Conservation (phyloP, 2,113 vertebrate species). For the Prunella himalayana region DNA sequence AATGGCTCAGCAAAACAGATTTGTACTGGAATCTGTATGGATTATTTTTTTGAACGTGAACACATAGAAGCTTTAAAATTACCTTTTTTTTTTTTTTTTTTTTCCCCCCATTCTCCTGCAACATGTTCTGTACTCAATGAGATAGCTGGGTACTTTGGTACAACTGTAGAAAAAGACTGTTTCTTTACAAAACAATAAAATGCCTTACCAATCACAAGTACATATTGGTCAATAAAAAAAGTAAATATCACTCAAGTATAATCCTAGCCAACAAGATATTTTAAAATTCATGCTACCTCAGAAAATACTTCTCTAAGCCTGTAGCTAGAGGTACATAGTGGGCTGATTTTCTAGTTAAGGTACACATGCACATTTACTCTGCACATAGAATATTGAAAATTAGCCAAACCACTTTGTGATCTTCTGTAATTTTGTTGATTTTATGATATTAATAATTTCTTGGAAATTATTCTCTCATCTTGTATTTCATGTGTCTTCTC, state of each 20-base stretch:
- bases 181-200: neutral
- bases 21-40: rapidly evolving
- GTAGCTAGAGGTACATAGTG: neutral
- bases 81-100: neutral
- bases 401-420: neutral
- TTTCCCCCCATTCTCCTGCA: neutral
- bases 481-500: neutral
- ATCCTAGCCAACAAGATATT: neutral
- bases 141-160: neutral
- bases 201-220: neutral
- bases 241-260: neutral
- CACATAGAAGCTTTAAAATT: neutral
- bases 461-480: neutral
- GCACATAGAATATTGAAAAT: neutral
- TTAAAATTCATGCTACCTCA: neutral
- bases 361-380: neutral
- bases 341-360: neutral
- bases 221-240: neutral
- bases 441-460: neutral
- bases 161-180: neutral
- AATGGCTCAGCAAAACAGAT: neutral
- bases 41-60: neutral
- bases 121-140: neutral
- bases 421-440: neutral
- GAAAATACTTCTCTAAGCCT: neutral